Conservation (phyloP, 2,113 vertebrate species). For the Ammodytes dubius region DNA sequence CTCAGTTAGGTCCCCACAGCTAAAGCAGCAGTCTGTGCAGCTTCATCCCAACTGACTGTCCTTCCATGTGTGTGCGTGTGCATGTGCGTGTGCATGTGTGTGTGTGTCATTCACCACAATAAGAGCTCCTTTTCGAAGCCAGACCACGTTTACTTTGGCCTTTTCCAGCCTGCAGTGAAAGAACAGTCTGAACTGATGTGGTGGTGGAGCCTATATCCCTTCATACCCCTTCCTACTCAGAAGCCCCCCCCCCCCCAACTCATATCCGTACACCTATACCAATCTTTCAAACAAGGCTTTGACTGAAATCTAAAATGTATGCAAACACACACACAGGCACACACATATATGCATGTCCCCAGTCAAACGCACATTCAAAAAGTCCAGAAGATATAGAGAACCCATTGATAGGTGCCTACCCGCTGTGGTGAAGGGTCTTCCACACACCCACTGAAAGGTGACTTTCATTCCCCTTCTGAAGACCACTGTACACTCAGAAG, state of each 20-base stretch:
- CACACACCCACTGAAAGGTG: constrained; percentile 69
- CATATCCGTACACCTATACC: constrained; percentile 14
- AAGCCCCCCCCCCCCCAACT: neutral
- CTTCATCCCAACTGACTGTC: constrained; percentile 48
- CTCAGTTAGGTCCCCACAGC: constrained; percentile 40
- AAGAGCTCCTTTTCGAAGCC: constrained; percentile 28
- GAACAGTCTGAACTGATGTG: constrained; percentile 42
- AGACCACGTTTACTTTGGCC: constrained; percentile 50
- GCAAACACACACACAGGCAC: constrained; percentile 9
- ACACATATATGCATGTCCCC: neutral
- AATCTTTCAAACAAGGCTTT: constrained; percentile 34
- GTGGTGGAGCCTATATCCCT: constrained; percentile 28
- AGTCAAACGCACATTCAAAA: constrained; percentile 50
- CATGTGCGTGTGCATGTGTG: no score
- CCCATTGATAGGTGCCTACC: constrained; percentile 68
- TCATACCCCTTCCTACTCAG: neutral
- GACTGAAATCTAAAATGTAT: constrained; percentile 61
- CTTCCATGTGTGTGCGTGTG: constrained; percentile 11
- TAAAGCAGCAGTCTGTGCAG: constrained; percentile 35
- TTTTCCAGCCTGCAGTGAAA: constrained; percentile 25
- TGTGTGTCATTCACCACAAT: constrained; percentile 35
- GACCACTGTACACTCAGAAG: constrained; percentile 36
- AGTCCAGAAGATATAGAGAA: constrained; percentile 51
- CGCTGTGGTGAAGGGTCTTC: constrained; percentile 34
- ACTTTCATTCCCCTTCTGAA: constrained; percentile 71